Base-by-base conservation (phyloP, 2,797 vertebrate genomes). In the Premnoplex brunnescens region DNA sequence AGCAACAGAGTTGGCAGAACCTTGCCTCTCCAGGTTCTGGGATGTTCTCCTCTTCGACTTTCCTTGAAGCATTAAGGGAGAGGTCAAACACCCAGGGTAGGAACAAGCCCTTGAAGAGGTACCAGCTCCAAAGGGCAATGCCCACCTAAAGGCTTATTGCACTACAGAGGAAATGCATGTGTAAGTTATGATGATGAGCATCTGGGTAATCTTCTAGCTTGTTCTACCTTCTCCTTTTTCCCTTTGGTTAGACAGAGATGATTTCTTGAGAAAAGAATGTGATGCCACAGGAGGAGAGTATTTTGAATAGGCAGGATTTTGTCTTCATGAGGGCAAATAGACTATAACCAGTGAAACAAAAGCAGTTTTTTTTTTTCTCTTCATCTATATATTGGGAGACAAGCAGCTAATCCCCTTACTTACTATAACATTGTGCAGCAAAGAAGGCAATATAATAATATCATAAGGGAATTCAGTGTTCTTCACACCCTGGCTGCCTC, bases 371-470 rank as follows among this genome's bases (percentile, higher is more conserved):
- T n/a, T 30, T 46, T 34, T 66, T 59, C 24, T 49, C 67, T 62
- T 58, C 66, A 18, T 89, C 60, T 83, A 56, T 93, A 83, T 94
- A 89, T 85, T 88, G 58, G 46, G 54, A 96, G 81, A 85, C 75
- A 94, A 87, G 91, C 52, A 85, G 76, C 77, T 96, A 96, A 96
- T 97, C 93, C 91, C 85, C 85, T 92, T 96, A 89, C 96, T 97
- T 96, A 91, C 60, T 46, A 24, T 56, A 88, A 93, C 91, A 74
- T 34, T 48, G 39, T 79, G 68, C 81, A 89, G 86, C 87, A 94
- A 94, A 96, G 93, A 85, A 94, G 85, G 85, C 95, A 96, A 97
- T 96, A 95, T 96, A 93, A 92, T 75, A 84, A 55, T 66, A 93
- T 88, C 92, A 72, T 68, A 36, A 62, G 92, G 93, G 95, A 97